A percentile compares a stretch with the other conserved stretches of the same genome.
Evolutionary conservation across 2,888 invertebrate genomes (phyloP).

Genomic region (Rhamphomyia laevipes): DNA sequence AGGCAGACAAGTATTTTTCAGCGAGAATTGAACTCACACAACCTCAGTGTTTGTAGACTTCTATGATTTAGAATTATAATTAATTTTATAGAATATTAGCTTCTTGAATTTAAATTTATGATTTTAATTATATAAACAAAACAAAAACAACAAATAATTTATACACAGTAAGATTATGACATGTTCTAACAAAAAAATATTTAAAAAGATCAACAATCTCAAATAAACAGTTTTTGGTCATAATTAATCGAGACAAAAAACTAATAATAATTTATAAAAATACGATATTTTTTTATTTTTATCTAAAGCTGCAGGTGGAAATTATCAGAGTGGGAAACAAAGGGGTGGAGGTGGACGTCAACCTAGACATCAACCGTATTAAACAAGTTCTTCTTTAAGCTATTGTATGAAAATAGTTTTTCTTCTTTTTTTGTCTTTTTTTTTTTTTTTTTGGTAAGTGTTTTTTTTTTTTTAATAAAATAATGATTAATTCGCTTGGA

Average conservation of each 20-base stretch:
- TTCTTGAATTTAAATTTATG: too few species aligned
- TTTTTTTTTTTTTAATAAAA: too few species aligned
- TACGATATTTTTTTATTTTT: not conserved
- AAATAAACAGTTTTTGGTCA: not conserved
- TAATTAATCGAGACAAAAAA: not conserved
- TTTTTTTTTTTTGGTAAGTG: constrained; percentile 17
- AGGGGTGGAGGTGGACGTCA: constrained; percentile 70
- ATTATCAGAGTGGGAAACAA: constrained; percentile 75
- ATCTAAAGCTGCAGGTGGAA: constrained; percentile 38
- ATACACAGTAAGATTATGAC: not conserved
- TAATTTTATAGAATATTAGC: too few species aligned
- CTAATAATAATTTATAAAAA: not conserved
- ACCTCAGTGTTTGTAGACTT: too few species aligned
- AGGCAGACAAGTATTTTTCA: too few species aligned
- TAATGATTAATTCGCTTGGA: too few species aligned
- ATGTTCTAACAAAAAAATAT: not conserved
- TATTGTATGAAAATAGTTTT: too few species aligned
- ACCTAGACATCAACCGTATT: constrained; percentile 84
- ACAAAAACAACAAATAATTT: not conserved
- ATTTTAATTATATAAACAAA: too few species aligned
- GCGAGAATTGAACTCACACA: too few species aligned
- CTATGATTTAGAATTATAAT: too few species aligned
- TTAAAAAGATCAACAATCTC: not conserved
- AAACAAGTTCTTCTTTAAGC: constrained; percentile 23
- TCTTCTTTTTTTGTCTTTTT: constrained; percentile 15